phyloP scores from a whole-genome alignment of 37 sponge, comb jelly and placozoan genomes.

The Lycopodina hypogea region DNA sequence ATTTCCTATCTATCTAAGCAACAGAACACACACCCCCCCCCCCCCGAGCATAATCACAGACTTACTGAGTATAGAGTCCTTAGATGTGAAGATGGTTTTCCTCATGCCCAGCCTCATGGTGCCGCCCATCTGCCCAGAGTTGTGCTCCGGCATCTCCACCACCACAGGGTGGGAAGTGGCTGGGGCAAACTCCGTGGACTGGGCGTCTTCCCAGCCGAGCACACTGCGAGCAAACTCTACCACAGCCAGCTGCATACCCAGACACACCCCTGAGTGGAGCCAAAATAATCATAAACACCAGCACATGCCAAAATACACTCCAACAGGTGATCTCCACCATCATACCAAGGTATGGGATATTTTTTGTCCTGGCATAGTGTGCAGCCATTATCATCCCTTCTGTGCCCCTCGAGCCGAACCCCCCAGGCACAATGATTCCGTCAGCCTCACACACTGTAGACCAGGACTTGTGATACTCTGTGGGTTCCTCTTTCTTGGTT shows the following conservation, averaged over 20 bases:
- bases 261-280: slow-evolving; percentile 79
- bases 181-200: slow-evolving; percentile 78
- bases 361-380: too few species aligned
- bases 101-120: slow-evolving; percentile 95
- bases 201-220: slow-evolving; percentile 78
- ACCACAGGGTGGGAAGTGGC: slow-evolving; percentile 76
- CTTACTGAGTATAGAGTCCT: slow-evolving; percentile 66
- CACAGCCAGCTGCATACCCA: slow-evolving; percentile 94
- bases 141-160: slow-evolving; percentile 98
- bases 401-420: too few species aligned
- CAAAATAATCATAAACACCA: slow-evolving; percentile 58
- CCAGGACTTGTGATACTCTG: slow-evolving; percentile 85
- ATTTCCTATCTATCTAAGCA: too few species aligned
- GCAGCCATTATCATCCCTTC: too few species aligned
- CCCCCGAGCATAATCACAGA: too few species aligned
- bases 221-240: slow-evolving; percentile 93
- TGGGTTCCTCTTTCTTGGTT: slow-evolving; percentile 53
- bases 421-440: too few species aligned
- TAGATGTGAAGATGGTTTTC: slow-evolving; percentile 68
- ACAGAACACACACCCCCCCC: too few species aligned
- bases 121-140: slow-evolving; percentile 88
- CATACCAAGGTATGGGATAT: slow-evolving; percentile 92
- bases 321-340: slow-evolving; percentile 82
- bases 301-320: slow-evolving; percentile 56
- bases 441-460: slow-evolving; percentile 60